Evolutionary conservation across 2,797 vertebrate genomes (phyloP), one percentile per base, ranked within the genome.

Genomic region (Argya squamiceps): DNA sequence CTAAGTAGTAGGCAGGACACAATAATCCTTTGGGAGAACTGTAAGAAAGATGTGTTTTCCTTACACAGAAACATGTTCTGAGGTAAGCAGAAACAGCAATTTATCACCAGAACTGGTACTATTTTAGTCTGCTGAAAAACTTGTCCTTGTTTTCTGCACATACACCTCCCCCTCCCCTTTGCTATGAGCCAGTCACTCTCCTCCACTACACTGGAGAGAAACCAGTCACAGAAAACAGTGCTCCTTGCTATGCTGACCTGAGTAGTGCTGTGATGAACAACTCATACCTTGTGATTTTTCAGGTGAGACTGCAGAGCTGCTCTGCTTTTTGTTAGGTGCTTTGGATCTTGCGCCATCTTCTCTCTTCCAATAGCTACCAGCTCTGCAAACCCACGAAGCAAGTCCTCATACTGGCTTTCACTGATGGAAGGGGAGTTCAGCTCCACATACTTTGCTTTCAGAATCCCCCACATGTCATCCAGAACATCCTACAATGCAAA

Each of bases 201-300:
- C 34, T 73, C 49, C 13, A 3, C 18, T n/a, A 58, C 32, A 41
- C 75, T 43, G 37, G 15, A 84, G 18, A 71, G 56, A 85, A 92
- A 63, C 5, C 36, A 62, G 44, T 12, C 32, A 55, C 50, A 83
- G 64, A 41, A 84, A 68, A 26, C 1, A 77, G 49, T 30, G 26
- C 62, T 60, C 47, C 64, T 60, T 56, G 52, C 78, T 52, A 0
- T 65, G 65, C 26, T 84, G 69, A 47, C 49, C 53, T 23, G 37
- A 89, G 55, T 55, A 49, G 23, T 27, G 32, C 65, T 63, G 49
- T 15, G 23, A 76, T 20, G 50, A 76, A 21, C 27, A 47, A 43
- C 18, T 55, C 22, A 41, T 98, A 99, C 99, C 98, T 97, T 98
- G 36, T 99, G 98, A 52, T 97, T 97, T 88, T 96, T 59, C 69